phyloP scores from a whole-genome alignment of 2,888 invertebrate genomes.

The Ctenicera cuprea region DNA sequence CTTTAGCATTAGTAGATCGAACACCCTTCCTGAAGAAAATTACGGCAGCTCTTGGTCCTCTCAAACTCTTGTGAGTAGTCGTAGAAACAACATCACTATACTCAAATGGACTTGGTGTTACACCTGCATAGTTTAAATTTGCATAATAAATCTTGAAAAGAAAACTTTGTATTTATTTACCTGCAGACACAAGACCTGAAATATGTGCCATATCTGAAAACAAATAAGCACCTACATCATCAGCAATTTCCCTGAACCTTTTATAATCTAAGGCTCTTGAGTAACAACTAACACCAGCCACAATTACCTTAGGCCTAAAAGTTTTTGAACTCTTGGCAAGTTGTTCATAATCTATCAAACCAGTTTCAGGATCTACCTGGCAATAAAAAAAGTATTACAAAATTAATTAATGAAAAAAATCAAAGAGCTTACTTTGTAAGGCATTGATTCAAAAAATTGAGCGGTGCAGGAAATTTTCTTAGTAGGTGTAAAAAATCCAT shows the following conservation, averaged over 20 bases:
- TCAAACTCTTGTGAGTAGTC: slow-evolving; percentile 95
- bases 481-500: slow-evolving; percentile 91
- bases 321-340: slow-evolving; percentile 87
- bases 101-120: slow-evolving; percentile 93
- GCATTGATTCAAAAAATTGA: slow-evolving; percentile 98
- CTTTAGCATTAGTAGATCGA: slow-evolving; percentile 85
- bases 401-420: neutral
- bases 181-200: slow-evolving; percentile 93
- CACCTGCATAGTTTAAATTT: slow-evolving; percentile 69
- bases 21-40: slow-evolving; percentile 96
- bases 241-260: slow-evolving; percentile 88
- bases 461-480: slow-evolving; percentile 98
- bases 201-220: slow-evolving; percentile 98
- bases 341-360: slow-evolving; percentile 94
- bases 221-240: slow-evolving; percentile 89
- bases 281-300: slow-evolving; percentile 96
- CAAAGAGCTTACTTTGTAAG: slow-evolving; percentile 85
- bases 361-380: slow-evolving; percentile 85
- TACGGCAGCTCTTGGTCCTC: slow-evolving; percentile 91
- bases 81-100: slow-evolving; percentile 94
- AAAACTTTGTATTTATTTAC: slow-evolving; percentile 65
- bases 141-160: neutral
- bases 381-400: slow-evolving; percentile 46
- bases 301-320: slow-evolving; percentile 94
- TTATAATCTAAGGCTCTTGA: slow-evolving; percentile 94